phyloP scores from a whole-genome alignment of 2,888 invertebrate genomes.

The Meteorus colon region DNA sequence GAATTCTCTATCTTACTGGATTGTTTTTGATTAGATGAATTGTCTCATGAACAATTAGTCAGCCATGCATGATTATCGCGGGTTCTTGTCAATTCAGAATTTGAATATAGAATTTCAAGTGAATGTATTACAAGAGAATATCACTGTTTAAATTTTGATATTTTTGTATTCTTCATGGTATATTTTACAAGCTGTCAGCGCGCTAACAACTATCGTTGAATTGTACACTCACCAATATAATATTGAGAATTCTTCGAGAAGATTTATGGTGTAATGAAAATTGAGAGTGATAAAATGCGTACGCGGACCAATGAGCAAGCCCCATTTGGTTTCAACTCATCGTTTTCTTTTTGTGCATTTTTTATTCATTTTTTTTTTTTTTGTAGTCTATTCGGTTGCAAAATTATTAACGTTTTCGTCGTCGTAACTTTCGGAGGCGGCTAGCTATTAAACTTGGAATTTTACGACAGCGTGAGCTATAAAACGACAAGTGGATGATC shows the following conservation, averaged over 20 bases:
- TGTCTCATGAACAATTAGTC: neutral
- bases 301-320: constrained; percentile 1
- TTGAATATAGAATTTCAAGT: neutral
- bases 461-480: constrained; percentile 55
- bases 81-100: no score
- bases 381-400: constrained; percentile 45
- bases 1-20: neutral
- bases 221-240: neutral
- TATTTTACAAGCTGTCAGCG: neutral
- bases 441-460: constrained; percentile 46
- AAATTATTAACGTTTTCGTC: constrained; percentile 55
- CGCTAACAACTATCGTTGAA: neutral
- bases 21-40: neutral
- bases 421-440: constrained; percentile 41
- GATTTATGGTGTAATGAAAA: constrained; percentile 43
- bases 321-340: constrained; percentile 10
- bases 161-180: neutral
- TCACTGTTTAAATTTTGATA: neutral
- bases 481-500: constrained; percentile 64
- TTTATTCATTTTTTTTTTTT: constrained; percentile 34
- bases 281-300: constrained; percentile 43
- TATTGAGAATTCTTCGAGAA: constrained; percentile 28
- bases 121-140: neutral
- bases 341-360: neutral
- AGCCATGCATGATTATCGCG: no score